Evolutionary conservation across 2,113 vertebrate species (phyloP), one percentile per base, ranked within the genome.

Genomic region (Corythoichthys intestinalis): DNA sequence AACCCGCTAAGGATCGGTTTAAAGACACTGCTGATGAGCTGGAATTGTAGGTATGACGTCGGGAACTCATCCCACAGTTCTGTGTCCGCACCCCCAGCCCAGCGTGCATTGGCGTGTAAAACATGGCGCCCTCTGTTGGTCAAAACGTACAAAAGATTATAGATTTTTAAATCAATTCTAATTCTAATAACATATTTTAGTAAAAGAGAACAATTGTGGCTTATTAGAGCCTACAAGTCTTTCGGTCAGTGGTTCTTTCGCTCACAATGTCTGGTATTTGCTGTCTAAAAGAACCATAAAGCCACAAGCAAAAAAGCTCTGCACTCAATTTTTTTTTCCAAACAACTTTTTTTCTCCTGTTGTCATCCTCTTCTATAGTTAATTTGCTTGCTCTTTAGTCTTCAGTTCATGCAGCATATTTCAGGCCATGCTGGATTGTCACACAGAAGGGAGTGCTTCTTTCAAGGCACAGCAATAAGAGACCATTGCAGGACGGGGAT

Each of bases 371-470:
- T 2, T 60, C 14, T 50, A 50, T 39, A 37, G 35, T 65, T 65
- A 38, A 20, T 58, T 68, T 44, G 6, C 38, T 6, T 56, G 41
- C 54, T 81, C 67, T 50, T 69, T 66, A 77, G 62, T 76, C 71
- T 83, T 84, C 62, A 71, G 78, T 82, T 81, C 91, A 91, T 91
- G 90, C 88, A 90, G 91, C 91, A 90, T 90, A 86, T 91, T 82
- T 86, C 81, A 92, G 90, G 84, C 85, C 91, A 89, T 91, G 90
- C 90, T 89, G 88, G 91, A 91, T 91, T 92, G 91, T 92, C 90
- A 89, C 84, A 88, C 66, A 49, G 79, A 82, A 76, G 57, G 74
- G 74, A 76, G 64, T 57, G 65, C 69, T 83, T 87, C 72, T 85
- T 44, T 91, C 81, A 92, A 93, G 90, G 90, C 92, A 92, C 92